Evolutionary conservation across 2,797 vertebrate species (phyloP), one percentile per base, ranked within the genome.

Genomic region (Gymnoscopelus braueri): DNA sequence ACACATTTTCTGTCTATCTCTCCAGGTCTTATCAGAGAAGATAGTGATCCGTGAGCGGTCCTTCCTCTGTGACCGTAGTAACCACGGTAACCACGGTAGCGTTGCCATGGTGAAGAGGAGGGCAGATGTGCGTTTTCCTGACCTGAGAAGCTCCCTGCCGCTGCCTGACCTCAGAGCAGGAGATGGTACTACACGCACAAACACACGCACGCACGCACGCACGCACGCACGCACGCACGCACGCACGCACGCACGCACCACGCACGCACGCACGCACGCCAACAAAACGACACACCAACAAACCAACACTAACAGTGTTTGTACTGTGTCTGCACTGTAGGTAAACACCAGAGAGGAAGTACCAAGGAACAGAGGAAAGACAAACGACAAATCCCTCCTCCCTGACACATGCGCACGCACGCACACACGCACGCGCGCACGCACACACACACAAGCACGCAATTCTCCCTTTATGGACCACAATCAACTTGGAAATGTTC

Each of bases 41-140:
- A 82, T 66, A 58, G 32, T 56, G 7, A 62, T 48, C 19, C 12
- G 69, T 0, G 85, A 91, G 53, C 72, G 57, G 15, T 72, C 74
- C 26, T 74, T 82, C 32, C 72, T 64, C 39, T 75, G 76, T 0
- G 85, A 87, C 23, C 44, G 51, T n/a, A 12, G 72, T 58, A 67
- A 72, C 74, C 39, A 7, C 7, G 57, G 60, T 4, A 72, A 63
- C 68, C 47, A 63, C 3, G 13, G 69, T 0, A 19, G 59, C 3
- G 5, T 9, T 1, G 3, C 32, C 1, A 19, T 4, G 13, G 0
- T 63, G 58, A 87, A 71, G 57, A 80, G 58, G 77, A 84, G 70
- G 51, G 51, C 70, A 0, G 78, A 83, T 4, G 2, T 84, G 49
- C 80, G 84, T 69, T 83, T 93, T 24, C 89, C 88, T 5, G 88